Conservation (phyloP, 1,140 invertebrate species). For the Drepana arcuata region DNA sequence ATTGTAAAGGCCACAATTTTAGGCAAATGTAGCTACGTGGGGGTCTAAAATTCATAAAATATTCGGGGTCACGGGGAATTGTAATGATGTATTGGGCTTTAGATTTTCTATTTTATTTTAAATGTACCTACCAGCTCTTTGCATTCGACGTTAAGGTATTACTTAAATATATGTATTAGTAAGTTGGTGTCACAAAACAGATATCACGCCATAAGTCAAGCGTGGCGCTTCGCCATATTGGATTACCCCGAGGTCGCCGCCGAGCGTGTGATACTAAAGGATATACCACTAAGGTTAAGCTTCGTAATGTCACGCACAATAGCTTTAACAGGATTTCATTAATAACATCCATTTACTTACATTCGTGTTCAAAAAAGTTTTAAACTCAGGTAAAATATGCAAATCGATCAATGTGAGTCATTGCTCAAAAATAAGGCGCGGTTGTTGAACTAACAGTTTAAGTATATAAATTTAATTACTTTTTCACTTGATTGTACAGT, state of each 20-base stretch:
- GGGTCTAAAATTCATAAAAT: too few species aligned
- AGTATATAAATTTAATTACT: too few species aligned
- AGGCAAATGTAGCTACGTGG: too few species aligned
- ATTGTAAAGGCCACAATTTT: too few species aligned
- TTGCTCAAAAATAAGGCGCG: background rate
- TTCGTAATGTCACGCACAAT: slow-evolving; percentile 33
- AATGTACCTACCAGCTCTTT: too few species aligned
- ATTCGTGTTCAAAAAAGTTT: too few species aligned
- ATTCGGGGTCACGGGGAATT: too few species aligned
- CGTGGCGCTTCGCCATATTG: slow-evolving; percentile 54
- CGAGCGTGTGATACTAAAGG: slow-evolving; percentile 50
- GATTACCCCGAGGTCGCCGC: slow-evolving; percentile 57
- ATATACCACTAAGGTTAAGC: slow-evolving; percentile 46
- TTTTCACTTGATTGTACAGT: slow-evolving; percentile 38
- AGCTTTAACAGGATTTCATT: slow-evolving; percentile 1
- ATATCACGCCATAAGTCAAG: slow-evolving; percentile 35
- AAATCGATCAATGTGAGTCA: slow-evolving; percentile 8
- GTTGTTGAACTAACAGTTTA: too few species aligned
- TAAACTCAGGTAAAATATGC: slow-evolving; percentile 8
- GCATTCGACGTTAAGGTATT: too few species aligned
- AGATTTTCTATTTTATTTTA: too few species aligned
- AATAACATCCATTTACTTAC: background rate
- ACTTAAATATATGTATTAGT: background rate
- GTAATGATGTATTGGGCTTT: too few species aligned
- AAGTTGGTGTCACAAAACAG: slow-evolving; percentile 22